phyloP scores from a whole-genome alignment of 1,140 invertebrate genomes.

The Philotrypesis tridentata region DNA sequence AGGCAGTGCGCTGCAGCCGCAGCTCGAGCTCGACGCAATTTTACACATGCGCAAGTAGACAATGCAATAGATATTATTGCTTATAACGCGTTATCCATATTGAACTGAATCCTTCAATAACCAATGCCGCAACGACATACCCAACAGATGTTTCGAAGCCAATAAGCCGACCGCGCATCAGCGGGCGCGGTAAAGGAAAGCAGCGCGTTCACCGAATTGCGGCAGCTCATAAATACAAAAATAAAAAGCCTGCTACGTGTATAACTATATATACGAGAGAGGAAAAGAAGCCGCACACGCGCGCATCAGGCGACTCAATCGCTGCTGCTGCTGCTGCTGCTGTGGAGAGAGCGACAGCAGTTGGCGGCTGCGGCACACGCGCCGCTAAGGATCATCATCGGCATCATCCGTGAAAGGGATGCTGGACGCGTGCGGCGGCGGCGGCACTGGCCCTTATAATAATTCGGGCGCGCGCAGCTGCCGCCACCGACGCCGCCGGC shows the following conservation, averaged over 20 bases:
- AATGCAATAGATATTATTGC: too few species aligned
- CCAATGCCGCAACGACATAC: too few species aligned
- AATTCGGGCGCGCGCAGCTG: background rate
- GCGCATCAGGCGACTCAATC: background rate
- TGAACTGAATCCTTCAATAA: too few species aligned
- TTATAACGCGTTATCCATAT: too few species aligned
- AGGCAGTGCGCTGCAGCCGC: too few species aligned
- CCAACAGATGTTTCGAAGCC: too few species aligned
- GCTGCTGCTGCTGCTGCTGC: background rate
- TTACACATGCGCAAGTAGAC: too few species aligned
- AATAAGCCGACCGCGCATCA: too few species aligned
- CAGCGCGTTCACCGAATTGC: too few species aligned
- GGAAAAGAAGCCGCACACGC: background rate
- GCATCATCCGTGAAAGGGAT: conserved; percentile 50
- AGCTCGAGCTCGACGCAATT: too few species aligned
- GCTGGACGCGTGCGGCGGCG: conserved; percentile 14
- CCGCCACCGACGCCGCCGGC: background rate
- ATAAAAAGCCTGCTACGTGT: background rate
- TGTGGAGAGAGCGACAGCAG: background rate
- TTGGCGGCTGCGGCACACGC: conserved; percentile 9
- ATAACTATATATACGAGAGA: background rate
- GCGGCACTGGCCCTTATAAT: too few species aligned
- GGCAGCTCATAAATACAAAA: background rate
- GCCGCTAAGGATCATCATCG: background rate
- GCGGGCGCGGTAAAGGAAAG: too few species aligned